phyloP scores from a whole-genome alignment of 2,797 vertebrate species.

The Cephalopachus bancanus region DNA sequence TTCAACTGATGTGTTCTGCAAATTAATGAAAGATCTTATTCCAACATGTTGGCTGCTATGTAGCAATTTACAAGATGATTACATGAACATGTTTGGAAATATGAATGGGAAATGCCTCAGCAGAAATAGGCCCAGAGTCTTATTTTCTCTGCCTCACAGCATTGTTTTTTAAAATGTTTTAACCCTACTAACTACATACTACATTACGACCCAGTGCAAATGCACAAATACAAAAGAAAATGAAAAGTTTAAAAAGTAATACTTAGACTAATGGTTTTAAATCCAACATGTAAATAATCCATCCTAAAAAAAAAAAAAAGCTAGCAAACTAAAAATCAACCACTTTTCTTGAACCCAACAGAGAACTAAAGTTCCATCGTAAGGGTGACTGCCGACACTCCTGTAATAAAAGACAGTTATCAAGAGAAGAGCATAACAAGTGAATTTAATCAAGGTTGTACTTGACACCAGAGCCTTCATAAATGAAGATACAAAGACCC shows the following conservation, averaged over 20 bases:
- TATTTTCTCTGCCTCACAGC: neutral
- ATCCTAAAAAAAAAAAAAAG: neutral
- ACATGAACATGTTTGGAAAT: neutral
- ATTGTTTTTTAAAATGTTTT: neutral
- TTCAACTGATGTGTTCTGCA: neutral
- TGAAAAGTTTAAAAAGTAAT: neutral
- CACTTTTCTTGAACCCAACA: neutral
- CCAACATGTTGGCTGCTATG: neutral
- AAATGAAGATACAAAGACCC: neutral
- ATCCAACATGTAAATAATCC: neutral
- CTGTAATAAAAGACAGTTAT: neutral
- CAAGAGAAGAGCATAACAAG: neutral
- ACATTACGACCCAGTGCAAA: neutral
- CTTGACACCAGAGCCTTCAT: neutral
- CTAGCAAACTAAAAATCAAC: neutral
- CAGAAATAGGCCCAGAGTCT: neutral
- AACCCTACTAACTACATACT: neutral
- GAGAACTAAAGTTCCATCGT: neutral
- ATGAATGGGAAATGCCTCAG: neutral
- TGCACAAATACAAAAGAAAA: neutral
- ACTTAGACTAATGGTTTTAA: neutral
- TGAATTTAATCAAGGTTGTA: neutral
- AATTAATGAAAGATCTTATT: constrained; percentile 30
- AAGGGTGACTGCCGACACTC: neutral
- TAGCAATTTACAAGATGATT: neutral